These are phyloP conservation scores for Lycodopsis pacificus DNA, from an alignment of 2,797 vertebrate species.

Conservation along the genomic window DNA sequence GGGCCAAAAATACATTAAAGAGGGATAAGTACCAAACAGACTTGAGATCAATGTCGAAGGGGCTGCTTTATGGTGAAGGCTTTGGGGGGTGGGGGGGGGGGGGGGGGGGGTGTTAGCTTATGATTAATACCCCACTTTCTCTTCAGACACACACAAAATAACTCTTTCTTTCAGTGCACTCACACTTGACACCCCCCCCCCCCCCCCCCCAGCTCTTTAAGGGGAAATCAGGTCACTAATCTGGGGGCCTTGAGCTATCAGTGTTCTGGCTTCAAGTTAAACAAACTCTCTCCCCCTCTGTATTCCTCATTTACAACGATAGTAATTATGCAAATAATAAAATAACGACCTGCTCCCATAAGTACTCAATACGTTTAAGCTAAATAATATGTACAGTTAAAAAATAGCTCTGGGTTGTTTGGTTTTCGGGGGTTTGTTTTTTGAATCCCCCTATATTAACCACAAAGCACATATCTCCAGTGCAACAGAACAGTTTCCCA, in stretches of 20 bases:
- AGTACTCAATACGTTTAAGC: neutral
- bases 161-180: slow-evolving; percentile 22
- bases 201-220: slow-evolving; percentile 70
- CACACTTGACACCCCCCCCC: slow-evolving; percentile 38
- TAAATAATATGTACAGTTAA: slow-evolving; percentile 15
- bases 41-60: slow-evolving; percentile 68
- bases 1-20: slow-evolving; percentile 56
- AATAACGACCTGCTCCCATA: slow-evolving; percentile 24
- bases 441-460: slow-evolving; percentile 16
- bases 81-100: slow-evolving; percentile 2
- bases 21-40: slow-evolving; percentile 69
- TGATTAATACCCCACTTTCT: slow-evolving; percentile 76
- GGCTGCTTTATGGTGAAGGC: slow-evolving; percentile 50
- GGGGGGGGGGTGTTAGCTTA: slow-evolving; percentile 43
- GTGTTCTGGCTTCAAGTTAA: slow-evolving; percentile 69
- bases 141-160: slow-evolving; percentile 42
- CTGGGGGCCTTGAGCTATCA: slow-evolving; percentile 71
- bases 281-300: slow-evolving; percentile 21
- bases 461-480: slow-evolving; percentile 10
- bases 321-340: slow-evolving; percentile 41
- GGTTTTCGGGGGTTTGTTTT: neutral
- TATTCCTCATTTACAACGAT: slow-evolving; percentile 33
- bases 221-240: slow-evolving; percentile 82
- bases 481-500: neutral
- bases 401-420: slow-evolving; percentile 35